Evolutionary conservation across 2,113 vertebrate genomes (phyloP), one percentile per base, ranked within the genome.

Genomic region (Percina caprodes): DNA sequence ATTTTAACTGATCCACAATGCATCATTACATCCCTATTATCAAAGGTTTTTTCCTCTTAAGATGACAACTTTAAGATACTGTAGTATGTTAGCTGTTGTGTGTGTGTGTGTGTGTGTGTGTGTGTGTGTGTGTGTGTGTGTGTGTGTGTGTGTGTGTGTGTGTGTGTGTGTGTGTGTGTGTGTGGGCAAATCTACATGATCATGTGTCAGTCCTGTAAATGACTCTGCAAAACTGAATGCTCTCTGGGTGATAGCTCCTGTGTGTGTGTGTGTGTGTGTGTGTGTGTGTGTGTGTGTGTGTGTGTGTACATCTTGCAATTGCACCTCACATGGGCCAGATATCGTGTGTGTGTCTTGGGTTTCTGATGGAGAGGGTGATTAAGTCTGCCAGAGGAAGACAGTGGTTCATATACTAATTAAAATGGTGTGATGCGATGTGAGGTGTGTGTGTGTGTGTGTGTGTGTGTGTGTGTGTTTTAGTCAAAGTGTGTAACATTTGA

Each of bases 201-300:
- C 87, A 84, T 76, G 86, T 93, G 84, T 94, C 91, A 4, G 6
- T 48, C 26, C 33, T 81, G 90, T 93, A 94, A 95, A 90, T 78
- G 18, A 89, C 91, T 90, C 91, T 86, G 67, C 82, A 73, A 76
- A 67, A 73, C 58, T 69, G 62, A 63, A 84, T 82, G 77, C 23
- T 77, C 78, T 46, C 46, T 79, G 86, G 86, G 73, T 67, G 59
- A 79, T 23, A 42, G 49, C 26, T 60, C 58, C 46, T 74, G 8
- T 72, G 45, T 30, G 79, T 46, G 54, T 33, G 42, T 42, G 62
- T 65, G 39, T 46, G 10, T 49, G 71, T 75, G 60, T 67, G 51
- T 39, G 49, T 35, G 33, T 67, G 55, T 26, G 24, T 45, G 62
- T 61, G 39, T 68, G 26, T 69, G 35, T 45, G 74, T 42, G 48